Conservation (phyloP, 23 tunicate species). For the Ascidia mentula region DNA sequence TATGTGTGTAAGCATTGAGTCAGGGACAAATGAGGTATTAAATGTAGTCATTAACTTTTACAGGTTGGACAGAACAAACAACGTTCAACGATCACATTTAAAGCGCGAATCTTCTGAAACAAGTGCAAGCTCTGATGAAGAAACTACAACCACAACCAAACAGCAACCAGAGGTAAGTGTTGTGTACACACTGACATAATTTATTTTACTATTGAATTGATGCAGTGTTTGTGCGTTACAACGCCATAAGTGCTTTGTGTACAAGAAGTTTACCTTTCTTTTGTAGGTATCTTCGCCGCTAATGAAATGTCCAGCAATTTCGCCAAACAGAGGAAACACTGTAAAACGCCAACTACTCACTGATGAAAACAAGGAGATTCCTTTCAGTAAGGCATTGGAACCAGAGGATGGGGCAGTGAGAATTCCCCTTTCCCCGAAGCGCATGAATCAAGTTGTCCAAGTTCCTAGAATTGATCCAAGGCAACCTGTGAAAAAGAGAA, state of each 20-base stretch:
- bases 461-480: conserved; percentile 50
- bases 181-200: too few species aligned
- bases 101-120: conserved; percentile 39
- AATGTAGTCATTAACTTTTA: neutral
- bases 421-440: conserved; percentile 61
- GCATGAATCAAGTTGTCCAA: conserved; percentile 49
- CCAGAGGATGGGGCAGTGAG: conserved; percentile 26
- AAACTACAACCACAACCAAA: too few species aligned
- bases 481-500: conserved; percentile 82
- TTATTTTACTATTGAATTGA: too few species aligned
- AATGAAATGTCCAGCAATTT: neutral
- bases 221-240: too few species aligned
- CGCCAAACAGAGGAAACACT: conserved; percentile 1
- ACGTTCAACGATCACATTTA: neutral
- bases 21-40: neutral
- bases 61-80: conserved; percentile 46
- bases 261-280: too few species aligned
- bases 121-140: conserved; percentile 49
- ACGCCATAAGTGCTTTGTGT: too few species aligned
- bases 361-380: conserved; percentile 30
- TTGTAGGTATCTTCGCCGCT: neutral
- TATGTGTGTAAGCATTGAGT: neutral
- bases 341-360: conserved; percentile 57
- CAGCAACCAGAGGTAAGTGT: too few species aligned
- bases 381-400: neutral